These are phyloP conservation scores for Cepaea nemoralis DNA, from an alignment of 1,140 invertebrate species.

Conservation along the genomic window DNA sequence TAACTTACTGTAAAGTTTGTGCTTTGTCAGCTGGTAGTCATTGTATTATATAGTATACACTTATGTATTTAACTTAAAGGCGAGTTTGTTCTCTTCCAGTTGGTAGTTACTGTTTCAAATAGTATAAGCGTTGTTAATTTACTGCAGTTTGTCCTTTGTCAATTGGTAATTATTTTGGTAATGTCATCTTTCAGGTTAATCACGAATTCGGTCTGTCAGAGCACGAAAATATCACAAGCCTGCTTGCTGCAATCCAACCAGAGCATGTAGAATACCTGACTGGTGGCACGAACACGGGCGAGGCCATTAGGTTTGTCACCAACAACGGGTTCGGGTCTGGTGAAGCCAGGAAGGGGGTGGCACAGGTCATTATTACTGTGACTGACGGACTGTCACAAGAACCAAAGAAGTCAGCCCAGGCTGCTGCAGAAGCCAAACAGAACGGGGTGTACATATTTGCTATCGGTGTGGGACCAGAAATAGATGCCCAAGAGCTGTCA, in stretches of 20 bases:
- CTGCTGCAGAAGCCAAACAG: slow-evolving; percentile 45
- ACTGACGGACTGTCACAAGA: slow-evolving; percentile 56
- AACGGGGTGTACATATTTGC: slow-evolving; percentile 52
- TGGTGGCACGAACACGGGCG: slow-evolving; percentile 53
- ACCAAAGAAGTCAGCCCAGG: slow-evolving; percentile 38
- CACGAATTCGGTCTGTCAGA: slow-evolving; percentile 41
- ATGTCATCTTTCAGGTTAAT: not conserved
- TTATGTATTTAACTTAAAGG: too few species aligned
- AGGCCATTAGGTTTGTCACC: slow-evolving; percentile 47
- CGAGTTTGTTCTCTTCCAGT: too few species aligned
- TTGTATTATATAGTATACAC: too few species aligned
- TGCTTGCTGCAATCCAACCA: slow-evolving; percentile 32
- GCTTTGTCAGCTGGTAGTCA: too few species aligned
- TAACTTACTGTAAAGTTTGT: too few species aligned
- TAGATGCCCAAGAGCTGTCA: slow-evolving; percentile 40
- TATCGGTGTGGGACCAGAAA: slow-evolving; percentile 53
- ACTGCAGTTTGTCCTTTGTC: too few species aligned
- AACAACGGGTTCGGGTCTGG: slow-evolving; percentile 44
- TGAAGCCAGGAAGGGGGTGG: slow-evolving; percentile 41
- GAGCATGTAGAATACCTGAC: slow-evolving; percentile 42
- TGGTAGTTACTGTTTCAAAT: too few species aligned
- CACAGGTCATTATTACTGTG: slow-evolving; percentile 51
- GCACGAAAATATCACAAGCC: not conserved
- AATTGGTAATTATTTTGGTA: not conserved
- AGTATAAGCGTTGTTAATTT: too few species aligned